Conservation (phyloP, 2,113 vertebrate species). For the Paraplagusia blochii region DNA sequence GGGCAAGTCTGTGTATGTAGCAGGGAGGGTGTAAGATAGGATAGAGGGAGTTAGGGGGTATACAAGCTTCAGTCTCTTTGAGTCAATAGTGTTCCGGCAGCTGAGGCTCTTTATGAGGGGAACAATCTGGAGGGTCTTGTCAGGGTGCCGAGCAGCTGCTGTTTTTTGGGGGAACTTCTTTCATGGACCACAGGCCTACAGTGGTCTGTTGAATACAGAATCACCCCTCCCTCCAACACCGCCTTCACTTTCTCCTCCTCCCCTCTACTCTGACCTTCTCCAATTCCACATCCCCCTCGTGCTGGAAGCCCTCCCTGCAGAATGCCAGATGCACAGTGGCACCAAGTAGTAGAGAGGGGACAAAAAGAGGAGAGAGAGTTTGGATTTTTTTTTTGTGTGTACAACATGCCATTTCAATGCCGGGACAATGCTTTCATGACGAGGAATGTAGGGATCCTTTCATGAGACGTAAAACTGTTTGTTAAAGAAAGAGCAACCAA, state of each 20-base stretch:
- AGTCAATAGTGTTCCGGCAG: constrained; percentile 74
- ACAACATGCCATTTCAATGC: background rate
- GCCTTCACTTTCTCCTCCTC: constrained; percentile 21
- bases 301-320: constrained; percentile 31
- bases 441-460: constrained; percentile 58
- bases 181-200: constrained; percentile 66
- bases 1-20: constrained; percentile 49
- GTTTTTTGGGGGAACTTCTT: constrained; percentile 64
- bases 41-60: constrained; percentile 8
- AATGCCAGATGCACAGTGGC: constrained; percentile 53
- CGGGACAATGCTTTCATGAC: constrained; percentile 35
- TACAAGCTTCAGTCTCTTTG: constrained; percentile 56
- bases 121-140: constrained; percentile 77
- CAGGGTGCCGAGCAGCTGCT: constrained; percentile 76
- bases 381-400: constrained; percentile 11
- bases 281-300: constrained; percentile 2
- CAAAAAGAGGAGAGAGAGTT: constrained; percentile 38
- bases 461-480: constrained; percentile 36
- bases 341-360: constrained; percentile 21
- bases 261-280: background rate
- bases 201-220: constrained; percentile 60
- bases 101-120: constrained; percentile 71
- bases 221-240: constrained; percentile 15
- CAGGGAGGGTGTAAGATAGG: constrained; percentile 16
- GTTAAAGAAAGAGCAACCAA: constrained; percentile 35